phyloP scores from a whole-genome alignment of 2,113 vertebrate species.

The Cranoglanis bouderius region DNA sequence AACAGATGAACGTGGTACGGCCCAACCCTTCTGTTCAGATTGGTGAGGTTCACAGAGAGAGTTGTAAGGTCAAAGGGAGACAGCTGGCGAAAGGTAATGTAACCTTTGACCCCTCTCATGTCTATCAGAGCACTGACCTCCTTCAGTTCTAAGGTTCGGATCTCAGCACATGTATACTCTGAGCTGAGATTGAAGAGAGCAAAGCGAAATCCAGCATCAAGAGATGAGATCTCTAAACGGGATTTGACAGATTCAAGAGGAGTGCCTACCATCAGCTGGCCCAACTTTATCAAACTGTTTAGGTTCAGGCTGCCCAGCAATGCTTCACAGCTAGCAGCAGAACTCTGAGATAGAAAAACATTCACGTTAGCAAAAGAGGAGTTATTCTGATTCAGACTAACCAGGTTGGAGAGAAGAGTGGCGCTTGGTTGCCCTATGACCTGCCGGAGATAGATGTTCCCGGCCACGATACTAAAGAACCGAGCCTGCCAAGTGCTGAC shows the following conservation, averaged over 20 bases:
- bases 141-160: slow-evolving; percentile 66
- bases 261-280: slow-evolving; percentile 64
- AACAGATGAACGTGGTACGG: slow-evolving; percentile 74
- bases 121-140: slow-evolving; percentile 66
- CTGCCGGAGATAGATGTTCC: slow-evolving; percentile 72
- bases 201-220: slow-evolving; percentile 48
- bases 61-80: slow-evolving; percentile 76
- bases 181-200: slow-evolving; percentile 59
- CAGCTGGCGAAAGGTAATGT: slow-evolving; percentile 68
- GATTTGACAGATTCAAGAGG: slow-evolving; percentile 62
- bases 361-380: slow-evolving; percentile 46
- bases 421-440: slow-evolving; percentile 28
- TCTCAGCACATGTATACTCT: slow-evolving; percentile 64
- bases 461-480: slow-evolving; percentile 67
- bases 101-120: slow-evolving; percentile 74
- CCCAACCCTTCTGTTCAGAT: slow-evolving; percentile 59
- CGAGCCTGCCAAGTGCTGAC: slow-evolving; percentile 66
- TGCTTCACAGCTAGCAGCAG: slow-evolving; percentile 54
- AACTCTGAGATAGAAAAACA: slow-evolving; percentile 56
- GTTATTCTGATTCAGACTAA: slow-evolving; percentile 56
- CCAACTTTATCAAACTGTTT: slow-evolving; percentile 56
- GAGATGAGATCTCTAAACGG: slow-evolving; percentile 56
- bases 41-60: slow-evolving; percentile 67
- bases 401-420: slow-evolving; percentile 67
- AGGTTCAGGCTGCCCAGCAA: slow-evolving; percentile 55